Percentiles rank a stretch among this genome's conserved stretches.
These are phyloP conservation scores for Luperina nickerlii DNA, from an alignment of 2,888 invertebrate genomes.

Conservation along the genomic window DNA sequence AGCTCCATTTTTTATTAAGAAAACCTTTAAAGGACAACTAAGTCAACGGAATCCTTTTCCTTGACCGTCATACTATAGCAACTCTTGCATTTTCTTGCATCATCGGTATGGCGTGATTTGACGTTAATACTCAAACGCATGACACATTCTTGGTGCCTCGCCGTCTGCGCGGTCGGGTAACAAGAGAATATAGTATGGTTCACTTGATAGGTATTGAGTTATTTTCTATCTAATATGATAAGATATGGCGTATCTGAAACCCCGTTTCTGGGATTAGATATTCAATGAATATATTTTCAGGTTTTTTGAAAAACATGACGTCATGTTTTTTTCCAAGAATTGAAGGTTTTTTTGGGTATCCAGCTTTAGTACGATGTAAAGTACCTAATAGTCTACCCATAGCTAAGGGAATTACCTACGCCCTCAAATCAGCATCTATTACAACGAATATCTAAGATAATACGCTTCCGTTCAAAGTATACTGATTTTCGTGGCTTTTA, in stretches of 20 bases:
- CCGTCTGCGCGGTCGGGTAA: conserved; percentile 36
- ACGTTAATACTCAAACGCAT: conserved; percentile 40
- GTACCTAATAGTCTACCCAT: background rate
- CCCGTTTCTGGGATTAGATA: conserved; percentile 34
- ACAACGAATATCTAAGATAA: background rate
- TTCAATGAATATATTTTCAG: conserved; percentile 32
- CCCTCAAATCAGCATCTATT: background rate
- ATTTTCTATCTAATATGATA: conserved; percentile 27
- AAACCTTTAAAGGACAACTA: conserved; percentile 8
- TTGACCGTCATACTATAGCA: background rate
- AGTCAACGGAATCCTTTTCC: background rate
- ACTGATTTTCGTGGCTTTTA: background rate
- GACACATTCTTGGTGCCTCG: conserved; percentile 51
- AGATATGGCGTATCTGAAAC: conserved; percentile 46
- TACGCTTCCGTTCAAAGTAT: too few species aligned
- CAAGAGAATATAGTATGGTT: background rate
- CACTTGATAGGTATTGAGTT: conserved; percentile 13
- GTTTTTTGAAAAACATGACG: conserved; percentile 22
- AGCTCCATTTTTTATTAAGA: background rate
- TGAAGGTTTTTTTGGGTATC: background rate
- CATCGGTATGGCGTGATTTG: conserved; percentile 46
- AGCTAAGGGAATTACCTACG: background rate
- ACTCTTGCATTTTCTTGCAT: conserved; percentile 36
- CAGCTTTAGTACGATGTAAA: background rate
- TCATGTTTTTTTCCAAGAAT: conserved; percentile 24